These are phyloP conservation scores for Leucozona laternaria DNA, from an alignment of 2,888 invertebrate genomes.

Conservation along the genomic window DNA sequence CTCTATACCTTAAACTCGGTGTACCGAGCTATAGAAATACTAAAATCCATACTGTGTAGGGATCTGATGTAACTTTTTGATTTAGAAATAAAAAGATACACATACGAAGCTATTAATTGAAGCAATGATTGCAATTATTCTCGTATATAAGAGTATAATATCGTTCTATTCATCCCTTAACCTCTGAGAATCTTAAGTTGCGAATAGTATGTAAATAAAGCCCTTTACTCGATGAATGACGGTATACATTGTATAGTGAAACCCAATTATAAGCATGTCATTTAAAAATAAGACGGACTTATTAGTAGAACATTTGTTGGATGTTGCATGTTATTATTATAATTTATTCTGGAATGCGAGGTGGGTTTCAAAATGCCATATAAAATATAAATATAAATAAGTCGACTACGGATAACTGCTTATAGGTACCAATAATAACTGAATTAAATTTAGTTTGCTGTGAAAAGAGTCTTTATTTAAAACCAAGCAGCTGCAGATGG, in stretches of 20 bases:
- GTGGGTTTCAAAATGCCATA: too few species aligned
- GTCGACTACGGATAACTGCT: too few species aligned
- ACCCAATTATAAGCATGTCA: neutral
- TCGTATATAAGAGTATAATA: neutral
- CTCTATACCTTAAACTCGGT: neutral
- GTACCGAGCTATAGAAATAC: neutral
- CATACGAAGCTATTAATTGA: neutral
- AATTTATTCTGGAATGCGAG: too few species aligned
- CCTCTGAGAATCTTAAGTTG: neutral
- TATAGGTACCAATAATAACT: too few species aligned
- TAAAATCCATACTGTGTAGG: neutral
- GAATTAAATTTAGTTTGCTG: too few species aligned
- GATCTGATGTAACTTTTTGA: neutral
- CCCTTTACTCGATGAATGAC: neutral
- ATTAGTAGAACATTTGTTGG: too few species aligned
- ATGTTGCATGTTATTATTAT: too few species aligned
- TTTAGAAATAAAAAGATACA: constrained; percentile 3
- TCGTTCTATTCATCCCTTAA: neutral
- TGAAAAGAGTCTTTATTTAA: too few species aligned
- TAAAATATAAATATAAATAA: too few species aligned
- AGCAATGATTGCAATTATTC: constrained; percentile 1
- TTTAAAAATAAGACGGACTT: too few species aligned
- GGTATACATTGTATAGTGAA: neutral
- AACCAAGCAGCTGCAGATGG: too few species aligned
- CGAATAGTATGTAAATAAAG: neutral